Evolutionary conservation across 2,888 invertebrate species (phyloP).

Genomic region (Mythimna pallens): DNA sequence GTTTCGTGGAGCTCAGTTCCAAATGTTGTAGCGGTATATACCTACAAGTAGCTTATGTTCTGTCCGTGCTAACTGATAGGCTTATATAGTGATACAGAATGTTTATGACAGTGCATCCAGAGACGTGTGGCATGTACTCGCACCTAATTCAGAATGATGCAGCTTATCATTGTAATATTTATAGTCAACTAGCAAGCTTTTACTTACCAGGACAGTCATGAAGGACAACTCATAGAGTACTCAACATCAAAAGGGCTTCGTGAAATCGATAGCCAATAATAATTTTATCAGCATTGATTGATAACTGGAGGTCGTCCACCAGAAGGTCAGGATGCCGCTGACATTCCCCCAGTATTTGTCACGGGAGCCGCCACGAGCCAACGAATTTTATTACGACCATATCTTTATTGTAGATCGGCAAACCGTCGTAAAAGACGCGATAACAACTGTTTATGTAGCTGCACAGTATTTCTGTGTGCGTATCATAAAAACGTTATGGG

Average conservation of each 20-base stretch:
- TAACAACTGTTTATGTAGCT: slow-evolving; percentile 79
- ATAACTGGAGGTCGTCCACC: slow-evolving; percentile 46
- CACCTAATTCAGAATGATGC: background rate
- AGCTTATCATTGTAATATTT: background rate
- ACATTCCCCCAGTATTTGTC: slow-evolving; percentile 40
- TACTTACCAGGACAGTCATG: slow-evolving; percentile 5
- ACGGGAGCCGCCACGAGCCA: slow-evolving; percentile 34
- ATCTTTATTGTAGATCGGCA: slow-evolving; percentile 83
- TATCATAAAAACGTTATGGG: slow-evolving; percentile 62
- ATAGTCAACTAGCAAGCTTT: background rate
- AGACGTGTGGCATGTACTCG: no score
- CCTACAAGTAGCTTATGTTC: background rate
- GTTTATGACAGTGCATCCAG: background rate
- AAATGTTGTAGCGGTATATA: background rate
- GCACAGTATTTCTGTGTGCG: slow-evolving; percentile 65
- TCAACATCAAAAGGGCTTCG: slow-evolving; percentile 6
- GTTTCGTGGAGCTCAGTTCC: background rate
- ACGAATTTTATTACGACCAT: slow-evolving; percentile 67
- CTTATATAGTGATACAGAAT: no score
- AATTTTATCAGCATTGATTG: slow-evolving; percentile 51
- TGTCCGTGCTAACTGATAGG: no score
- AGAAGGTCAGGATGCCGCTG: slow-evolving; percentile 43
- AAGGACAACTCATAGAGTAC: slow-evolving; percentile 6
- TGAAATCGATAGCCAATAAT: slow-evolving; percentile 49
- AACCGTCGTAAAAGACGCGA: slow-evolving; percentile 81